phyloP scores from a whole-genome alignment of 2,113 vertebrate species.

The Xyrauchen texanus region DNA sequence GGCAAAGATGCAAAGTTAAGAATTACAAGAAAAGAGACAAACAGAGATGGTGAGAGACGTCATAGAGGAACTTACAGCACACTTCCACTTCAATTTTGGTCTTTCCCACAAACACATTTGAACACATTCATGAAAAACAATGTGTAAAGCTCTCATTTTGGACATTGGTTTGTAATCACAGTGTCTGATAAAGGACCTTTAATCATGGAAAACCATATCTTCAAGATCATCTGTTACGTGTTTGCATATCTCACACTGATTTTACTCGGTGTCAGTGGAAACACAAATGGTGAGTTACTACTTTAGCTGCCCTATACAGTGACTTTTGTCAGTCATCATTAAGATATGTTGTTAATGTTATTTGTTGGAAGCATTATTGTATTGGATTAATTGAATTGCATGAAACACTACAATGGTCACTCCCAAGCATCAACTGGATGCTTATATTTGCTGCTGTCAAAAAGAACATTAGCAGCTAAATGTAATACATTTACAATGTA shows the following conservation, averaged over 20 bases:
- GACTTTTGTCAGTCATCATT: not conserved
- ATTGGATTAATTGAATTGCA: too few relatives aligned
- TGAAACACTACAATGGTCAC: too few relatives aligned
- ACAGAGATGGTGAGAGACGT: conserved; percentile 11
- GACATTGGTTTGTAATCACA: not conserved
- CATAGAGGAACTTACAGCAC: not conserved
- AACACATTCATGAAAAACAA: not conserved
- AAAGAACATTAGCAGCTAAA: too few relatives aligned
- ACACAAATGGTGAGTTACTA: conserved; percentile 15
- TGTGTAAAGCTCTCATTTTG: not conserved
- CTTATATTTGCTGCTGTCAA: too few relatives aligned
- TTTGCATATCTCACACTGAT: conserved; percentile 12
- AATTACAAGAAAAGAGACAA: conserved; percentile 6
- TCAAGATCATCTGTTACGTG: conserved; percentile 12
- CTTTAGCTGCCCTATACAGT: not conserved
- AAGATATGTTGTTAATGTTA: not conserved
- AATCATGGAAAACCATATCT: conserved; percentile 27
- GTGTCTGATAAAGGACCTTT: not conserved
- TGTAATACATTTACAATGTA: too few relatives aligned
- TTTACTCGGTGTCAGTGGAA: not conserved
- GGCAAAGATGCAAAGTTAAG: not conserved
- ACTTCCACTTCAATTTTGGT: conserved; percentile 14
- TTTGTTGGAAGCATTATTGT: not conserved
- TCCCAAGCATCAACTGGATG: too few relatives aligned
- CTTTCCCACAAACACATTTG: not conserved